phyloP scores from a whole-genome alignment of 2,888 invertebrate species.

The Elaeidobius kamerunicus region DNA sequence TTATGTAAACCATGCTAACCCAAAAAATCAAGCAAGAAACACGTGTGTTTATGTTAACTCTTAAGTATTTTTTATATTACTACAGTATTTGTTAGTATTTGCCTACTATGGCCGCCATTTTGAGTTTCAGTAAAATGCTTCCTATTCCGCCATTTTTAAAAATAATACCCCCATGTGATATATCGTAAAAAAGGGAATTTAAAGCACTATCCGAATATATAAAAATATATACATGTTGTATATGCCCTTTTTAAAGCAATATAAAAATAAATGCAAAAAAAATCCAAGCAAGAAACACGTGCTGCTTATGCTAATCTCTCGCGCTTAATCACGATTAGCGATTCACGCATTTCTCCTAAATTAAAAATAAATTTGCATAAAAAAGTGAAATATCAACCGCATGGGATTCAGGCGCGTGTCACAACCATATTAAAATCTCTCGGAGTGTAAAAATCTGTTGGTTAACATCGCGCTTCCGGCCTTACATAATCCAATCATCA shows the following conservation, averaged over 20 bases:
- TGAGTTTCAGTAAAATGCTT: no score
- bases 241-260: neutral
- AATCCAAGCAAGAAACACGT: neutral
- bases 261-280: neutral
- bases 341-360: neutral
- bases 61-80: neutral
- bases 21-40: neutral
- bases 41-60: no score
- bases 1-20: neutral
- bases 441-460: constrained; percentile 18
- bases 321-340: neutral
- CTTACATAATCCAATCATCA: constrained; percentile 24
- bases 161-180: no score
- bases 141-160: no score
- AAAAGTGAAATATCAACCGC: neutral
- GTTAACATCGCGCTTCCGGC: constrained; percentile 17
- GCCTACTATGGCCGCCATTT: no score
- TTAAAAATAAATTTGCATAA: neutral
- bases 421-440: constrained; percentile 7
- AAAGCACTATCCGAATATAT: no score
- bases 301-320: no score
- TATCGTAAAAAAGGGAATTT: no score
- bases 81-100: no score
- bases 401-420: constrained; percentile 3
- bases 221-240: neutral